Evolutionary conservation across 2,888 invertebrate genomes (phyloP), one percentile per base, ranked within the genome.

Genomic region (Xestia c-nigrum): DNA sequence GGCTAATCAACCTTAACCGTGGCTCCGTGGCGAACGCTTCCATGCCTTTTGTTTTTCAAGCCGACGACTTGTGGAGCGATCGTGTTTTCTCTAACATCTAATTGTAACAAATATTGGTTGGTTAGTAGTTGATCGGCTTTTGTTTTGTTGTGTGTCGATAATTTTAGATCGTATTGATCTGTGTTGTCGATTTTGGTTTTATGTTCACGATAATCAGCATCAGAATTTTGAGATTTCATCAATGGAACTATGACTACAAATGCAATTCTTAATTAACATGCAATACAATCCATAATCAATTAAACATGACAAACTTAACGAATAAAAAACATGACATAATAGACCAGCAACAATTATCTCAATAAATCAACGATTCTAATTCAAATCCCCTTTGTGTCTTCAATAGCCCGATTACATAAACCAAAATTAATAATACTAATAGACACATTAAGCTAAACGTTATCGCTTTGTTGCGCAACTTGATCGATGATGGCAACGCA

Each of bases 31-130:
- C 83, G 83, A 86, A 88, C 87, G 80, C 85, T 87, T 87, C 90
- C 88, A 87, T 86, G 87, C 87, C 91, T 91, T 91, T 91, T 91
- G 91, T 91, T 90, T 90, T 89, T 88, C 77, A 79, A 84, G 84
- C 88, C 90, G 90, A 89, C 88, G 72, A 80, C 80, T 82, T 73
- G 78, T 70, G 72, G 64, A 73, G 38, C 61, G 61, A 57, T 76
- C 83, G 72, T 46, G 47, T 78, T 82, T 79, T 84, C 84, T 78
- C 72, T 73, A 79, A 76, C 80, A 65, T 74, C 77, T 76, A 85
- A 83, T 83, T 83, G 80, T 85, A 73, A 80, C 59, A 52, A 83
- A 59, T 80, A 83, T 78, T 65, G 69, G 72, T 64, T 64, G 69
- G 72, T 74, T 77, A n/a, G 43, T 43, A 55, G 43, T 68, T 46